Evolutionary conservation across 64 coral and sea anemone genomes (phyloP).

Genomic region (Pachyseris speciosa): DNA sequence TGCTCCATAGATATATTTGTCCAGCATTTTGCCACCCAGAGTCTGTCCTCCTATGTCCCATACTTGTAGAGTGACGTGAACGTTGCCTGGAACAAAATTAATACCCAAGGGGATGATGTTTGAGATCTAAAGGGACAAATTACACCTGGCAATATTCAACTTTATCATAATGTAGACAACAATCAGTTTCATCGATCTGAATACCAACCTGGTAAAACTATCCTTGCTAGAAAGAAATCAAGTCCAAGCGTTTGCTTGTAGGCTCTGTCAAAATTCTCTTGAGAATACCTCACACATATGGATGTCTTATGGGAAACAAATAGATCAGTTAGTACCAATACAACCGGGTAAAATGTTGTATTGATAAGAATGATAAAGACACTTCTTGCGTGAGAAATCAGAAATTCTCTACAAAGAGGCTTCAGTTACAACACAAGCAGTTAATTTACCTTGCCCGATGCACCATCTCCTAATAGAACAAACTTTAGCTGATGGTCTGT

Average conservation of each 20-base stretch:
- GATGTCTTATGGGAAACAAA: constrained; percentile 81
- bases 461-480: constrained; percentile 96
- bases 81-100: constrained; percentile 70
- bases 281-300: constrained; percentile 87
- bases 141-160: background rate
- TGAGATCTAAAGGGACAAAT: background rate
- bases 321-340: background rate
- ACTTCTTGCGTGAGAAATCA: background rate
- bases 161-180: background rate
- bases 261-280: constrained; percentile 95
- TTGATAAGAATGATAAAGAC: background rate
- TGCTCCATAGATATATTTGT: constrained; percentile 98
- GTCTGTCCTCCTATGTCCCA: constrained; percentile 99
- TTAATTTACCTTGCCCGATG: constrained; percentile 86
- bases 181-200: no score
- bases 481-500: constrained; percentile 97
- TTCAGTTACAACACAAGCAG: background rate
- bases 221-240: constrained; percentile 94
- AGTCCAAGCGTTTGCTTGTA: constrained; percentile 97
- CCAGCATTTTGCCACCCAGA: constrained; percentile 96
- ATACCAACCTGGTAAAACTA: constrained; percentile 81
- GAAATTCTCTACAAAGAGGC: background rate
- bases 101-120: background rate
- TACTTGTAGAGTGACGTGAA: constrained; percentile 92
- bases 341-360: background rate